Evolutionary conservation across 2,888 invertebrate genomes (phyloP), one percentile per base, ranked within the genome.

Genomic region (Ophonus ardosiacus): DNA sequence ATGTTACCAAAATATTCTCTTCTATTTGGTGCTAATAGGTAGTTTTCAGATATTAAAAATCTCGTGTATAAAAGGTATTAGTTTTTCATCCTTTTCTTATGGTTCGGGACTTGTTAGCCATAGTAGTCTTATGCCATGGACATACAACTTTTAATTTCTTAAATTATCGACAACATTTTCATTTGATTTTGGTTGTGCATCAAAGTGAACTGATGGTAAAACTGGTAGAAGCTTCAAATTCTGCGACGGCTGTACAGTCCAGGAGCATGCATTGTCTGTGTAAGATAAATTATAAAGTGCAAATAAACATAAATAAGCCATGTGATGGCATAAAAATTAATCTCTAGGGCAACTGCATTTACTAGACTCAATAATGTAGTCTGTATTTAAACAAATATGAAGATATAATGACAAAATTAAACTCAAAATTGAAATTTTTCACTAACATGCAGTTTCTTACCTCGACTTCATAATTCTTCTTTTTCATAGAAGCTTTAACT

Each of bases 401-500:
- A 43, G 5, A 10, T 43, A 43, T 43, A 43, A 6, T 43, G 10
- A 43, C 43, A 43, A 43, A 24, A 43, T 43, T 43, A 43, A 43
- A 43, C 10, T 43, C 1, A 43, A 43, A 43, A 43, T 10, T 43
- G 5, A 7, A 43, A 6, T 43, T 57, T 57, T 57, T 15, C 57
- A 57, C n/a, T 10, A n/a, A 57, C 7, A n/a, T n/a, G 6, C 17
- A 57, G n/a, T 57, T 15, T 57, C 57, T 15, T 57, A 57, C n/a
- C 4, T 57, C 57, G 15, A 57, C 56, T n/a, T 57, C 57, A 57
- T 57, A 57, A 57, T 57, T 57, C 51, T 57, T 57, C 15, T 57
- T 57, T 57, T 57, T 57, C 57, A 57, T 57, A 57, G 57, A 57
- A 57, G 57, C 57, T 57, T 57, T 57, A 1, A 57, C 57, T 57